Evolutionary conservation across 2,113 vertebrate species (phyloP).

Genomic region (Lucifuga dentata): DNA sequence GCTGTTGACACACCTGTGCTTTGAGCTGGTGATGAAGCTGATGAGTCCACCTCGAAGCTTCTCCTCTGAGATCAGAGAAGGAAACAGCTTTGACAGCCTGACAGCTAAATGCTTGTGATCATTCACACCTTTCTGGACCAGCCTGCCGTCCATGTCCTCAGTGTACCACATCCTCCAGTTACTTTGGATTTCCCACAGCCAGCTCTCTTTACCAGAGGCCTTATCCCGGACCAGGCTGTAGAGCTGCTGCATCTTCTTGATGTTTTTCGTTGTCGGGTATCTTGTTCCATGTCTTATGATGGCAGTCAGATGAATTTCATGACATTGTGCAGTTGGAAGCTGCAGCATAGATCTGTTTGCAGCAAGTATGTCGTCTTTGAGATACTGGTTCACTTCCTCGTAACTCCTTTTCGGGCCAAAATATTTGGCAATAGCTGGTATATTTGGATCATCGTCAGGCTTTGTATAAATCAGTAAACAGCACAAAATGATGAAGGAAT

Average conservation of each 20-base stretch:
- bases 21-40: slow-evolving; percentile 90
- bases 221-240: slow-evolving; percentile 74
- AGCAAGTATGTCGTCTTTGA: slow-evolving; percentile 80
- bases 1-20: slow-evolving; percentile 94
- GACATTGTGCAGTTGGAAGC: slow-evolving; percentile 80
- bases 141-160: slow-evolving; percentile 87
- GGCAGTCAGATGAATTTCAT: slow-evolving; percentile 85
- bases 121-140: slow-evolving; percentile 85
- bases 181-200: slow-evolving; percentile 70
- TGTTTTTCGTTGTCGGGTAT: slow-evolving; percentile 88
- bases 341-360: slow-evolving; percentile 77
- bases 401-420: slow-evolving; percentile 94
- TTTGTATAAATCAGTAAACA: slow-evolving; percentile 2
- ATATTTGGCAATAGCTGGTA: slow-evolving; percentile 79
- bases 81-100: slow-evolving; percentile 88
- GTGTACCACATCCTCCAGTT: slow-evolving; percentile 87
- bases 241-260: slow-evolving; percentile 85
- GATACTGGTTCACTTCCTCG: slow-evolving; percentile 87
- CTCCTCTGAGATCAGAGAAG: slow-evolving; percentile 83
- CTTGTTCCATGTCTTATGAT: slow-evolving; percentile 92
- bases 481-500: neutral
- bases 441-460: neutral
- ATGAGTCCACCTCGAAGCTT: slow-evolving; percentile 78
- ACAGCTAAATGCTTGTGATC: slow-evolving; percentile 88
- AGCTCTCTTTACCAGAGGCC: slow-evolving; percentile 43